These are phyloP conservation scores for Arremon aurantiirostris DNA, from an alignment of 2,797 vertebrate species.

Conservation along the genomic window DNA sequence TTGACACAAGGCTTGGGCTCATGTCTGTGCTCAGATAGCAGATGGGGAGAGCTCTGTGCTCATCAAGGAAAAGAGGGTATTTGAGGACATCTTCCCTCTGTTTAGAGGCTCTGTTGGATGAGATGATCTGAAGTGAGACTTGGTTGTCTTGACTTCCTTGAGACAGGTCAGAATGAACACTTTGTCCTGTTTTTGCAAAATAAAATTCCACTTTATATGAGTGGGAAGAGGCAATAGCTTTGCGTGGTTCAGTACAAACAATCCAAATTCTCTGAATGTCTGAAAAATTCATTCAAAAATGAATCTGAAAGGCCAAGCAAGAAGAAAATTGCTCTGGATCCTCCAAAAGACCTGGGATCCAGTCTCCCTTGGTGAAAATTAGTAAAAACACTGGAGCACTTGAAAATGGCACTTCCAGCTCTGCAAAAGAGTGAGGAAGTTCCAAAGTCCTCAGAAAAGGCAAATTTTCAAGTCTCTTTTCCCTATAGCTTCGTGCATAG, in stretches of 20 bases:
- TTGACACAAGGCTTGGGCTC: slow-evolving; percentile 46
- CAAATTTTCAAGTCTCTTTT: not conserved
- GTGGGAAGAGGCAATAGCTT: not conserved
- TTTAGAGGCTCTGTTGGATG: not conserved
- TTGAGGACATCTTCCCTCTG: slow-evolving; percentile 17
- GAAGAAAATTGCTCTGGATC: not conserved
- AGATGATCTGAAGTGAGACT: not conserved
- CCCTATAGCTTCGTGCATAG: not conserved
- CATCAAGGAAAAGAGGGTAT: not conserved
- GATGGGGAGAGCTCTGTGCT: slow-evolving; percentile 3
- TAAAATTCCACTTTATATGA: not conserved
- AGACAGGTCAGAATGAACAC: not conserved
- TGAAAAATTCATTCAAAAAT: not conserved
- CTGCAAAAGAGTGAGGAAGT: not conserved
- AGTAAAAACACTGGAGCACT: not conserved
- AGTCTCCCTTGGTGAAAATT: not conserved
- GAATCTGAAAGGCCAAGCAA: not conserved
- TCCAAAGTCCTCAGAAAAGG: not conserved
- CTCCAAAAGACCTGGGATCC: not conserved
- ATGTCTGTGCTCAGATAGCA: slow-evolving; percentile 1
- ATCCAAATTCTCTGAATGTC: not conserved
- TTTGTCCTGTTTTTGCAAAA: not conserved
- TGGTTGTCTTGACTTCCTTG: not conserved
- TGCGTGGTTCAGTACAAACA: not conserved
- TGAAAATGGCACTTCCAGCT: not conserved